These are phyloP conservation scores for Erinaceus europaeus DNA, from an alignment of 2,113 vertebrate species.

Conservation along the genomic window DNA sequence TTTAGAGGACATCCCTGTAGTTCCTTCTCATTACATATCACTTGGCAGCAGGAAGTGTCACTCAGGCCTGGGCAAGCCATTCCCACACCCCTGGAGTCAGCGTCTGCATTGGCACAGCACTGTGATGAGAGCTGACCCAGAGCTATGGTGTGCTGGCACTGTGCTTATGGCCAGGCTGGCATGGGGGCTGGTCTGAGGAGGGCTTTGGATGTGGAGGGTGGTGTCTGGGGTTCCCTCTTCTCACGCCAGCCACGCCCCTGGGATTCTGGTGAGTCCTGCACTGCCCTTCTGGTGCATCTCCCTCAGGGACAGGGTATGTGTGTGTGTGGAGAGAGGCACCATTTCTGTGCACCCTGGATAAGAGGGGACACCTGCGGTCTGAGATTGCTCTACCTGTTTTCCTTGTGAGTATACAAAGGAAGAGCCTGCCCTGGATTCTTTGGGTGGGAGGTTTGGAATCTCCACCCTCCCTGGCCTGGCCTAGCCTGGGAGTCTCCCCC, in stretches of 20 bases:
- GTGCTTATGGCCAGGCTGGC: too few species aligned
- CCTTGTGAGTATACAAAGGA: neutral
- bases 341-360: neutral
- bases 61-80: neutral
- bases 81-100: neutral
- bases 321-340: neutral
- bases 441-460: neutral
- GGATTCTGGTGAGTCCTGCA: neutral
- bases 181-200: too few species aligned
- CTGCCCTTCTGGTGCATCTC: neutral
- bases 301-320: too few species aligned
- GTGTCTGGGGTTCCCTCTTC: too few species aligned
- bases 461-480: neutral
- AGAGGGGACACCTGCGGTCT: neutral
- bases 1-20: neutral
- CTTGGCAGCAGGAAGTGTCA: neutral
- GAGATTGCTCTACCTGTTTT: neutral
- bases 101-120: neutral
- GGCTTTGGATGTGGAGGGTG: too few species aligned
- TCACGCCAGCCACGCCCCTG: too few species aligned
- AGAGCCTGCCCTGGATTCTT: neutral
- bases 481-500: neutral
- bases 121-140: neutral
- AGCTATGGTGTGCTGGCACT: too few species aligned
- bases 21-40: neutral